Percentiles rank a stretch among this genome's conserved stretches.
Conservation (phyloP, 2,888 invertebrate species). For the Aspidiotus destructor region DNA sequence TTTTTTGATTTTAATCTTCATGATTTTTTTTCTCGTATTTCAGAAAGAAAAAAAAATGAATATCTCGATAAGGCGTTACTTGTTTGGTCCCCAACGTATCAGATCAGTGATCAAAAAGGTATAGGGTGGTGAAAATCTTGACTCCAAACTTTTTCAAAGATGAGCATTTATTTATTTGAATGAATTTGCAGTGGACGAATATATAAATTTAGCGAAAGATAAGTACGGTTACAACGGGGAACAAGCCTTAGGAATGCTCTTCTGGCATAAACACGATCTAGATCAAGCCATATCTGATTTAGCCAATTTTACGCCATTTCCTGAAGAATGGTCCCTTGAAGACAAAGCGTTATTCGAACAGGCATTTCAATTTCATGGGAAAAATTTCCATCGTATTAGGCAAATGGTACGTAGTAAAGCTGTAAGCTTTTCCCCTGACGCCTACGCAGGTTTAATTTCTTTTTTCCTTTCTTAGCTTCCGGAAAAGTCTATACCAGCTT, state of each 20-base stretch:
- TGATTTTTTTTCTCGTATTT: too few relatives aligned
- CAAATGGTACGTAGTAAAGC: conserved; percentile 68
- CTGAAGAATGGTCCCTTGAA: conserved; percentile 96
- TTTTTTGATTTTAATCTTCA: too few relatives aligned
- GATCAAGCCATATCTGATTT: conserved; percentile 85
- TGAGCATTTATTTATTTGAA: too few relatives aligned
- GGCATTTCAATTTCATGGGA: conserved; percentile 96
- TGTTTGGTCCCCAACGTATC: conserved; percentile 89
- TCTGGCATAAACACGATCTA: conserved; percentile 95
- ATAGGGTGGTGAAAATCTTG: conserved; percentile 42
- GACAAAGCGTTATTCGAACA: conserved; percentile 97
- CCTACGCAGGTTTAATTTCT: not conserved
- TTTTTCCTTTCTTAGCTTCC: conserved; percentile 59
- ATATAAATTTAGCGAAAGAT: conserved; percentile 86
- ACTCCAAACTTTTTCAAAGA: too few relatives aligned
- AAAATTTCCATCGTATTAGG: conserved; percentile 91
- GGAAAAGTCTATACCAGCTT: conserved; percentile 88
- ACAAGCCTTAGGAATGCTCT: conserved; percentile 93
- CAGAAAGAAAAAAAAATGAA: conserved; percentile 22
- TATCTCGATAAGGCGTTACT: conserved; percentile 74
- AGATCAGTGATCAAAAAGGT: conserved; percentile 82
- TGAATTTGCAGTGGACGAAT: conserved; percentile 72
- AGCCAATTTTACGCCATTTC: conserved; percentile 93
- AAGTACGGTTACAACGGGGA: conserved; percentile 96
- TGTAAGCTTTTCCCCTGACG: not conserved